phyloP scores from a whole-genome alignment of 2,888 invertebrate species.

The Andrena bicolor region DNA sequence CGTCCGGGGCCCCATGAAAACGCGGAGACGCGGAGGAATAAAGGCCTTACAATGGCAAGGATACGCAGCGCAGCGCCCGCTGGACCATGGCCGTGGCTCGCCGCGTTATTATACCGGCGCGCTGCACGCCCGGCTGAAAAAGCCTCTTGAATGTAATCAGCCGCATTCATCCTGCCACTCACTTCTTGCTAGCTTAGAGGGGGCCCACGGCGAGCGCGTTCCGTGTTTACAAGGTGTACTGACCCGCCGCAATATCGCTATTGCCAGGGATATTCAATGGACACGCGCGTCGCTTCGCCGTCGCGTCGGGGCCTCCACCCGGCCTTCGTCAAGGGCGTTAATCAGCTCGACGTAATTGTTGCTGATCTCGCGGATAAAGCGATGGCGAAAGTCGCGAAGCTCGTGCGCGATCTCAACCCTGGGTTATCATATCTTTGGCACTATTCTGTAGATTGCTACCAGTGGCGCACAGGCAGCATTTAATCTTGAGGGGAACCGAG shows the following conservation, averaged over 20 bases:
- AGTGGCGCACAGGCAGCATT: too few species aligned
- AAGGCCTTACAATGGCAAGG: conserved; percentile 58
- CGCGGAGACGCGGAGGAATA: conserved; percentile 45
- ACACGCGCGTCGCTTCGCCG: conserved; percentile 26
- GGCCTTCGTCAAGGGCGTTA: conserved; percentile 53
- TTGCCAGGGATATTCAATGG: conserved; percentile 57
- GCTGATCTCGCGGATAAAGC: background rate
- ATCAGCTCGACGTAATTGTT: conserved; percentile 12
- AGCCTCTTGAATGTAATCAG: conserved; percentile 71
- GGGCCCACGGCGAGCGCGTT: conserved; percentile 49
- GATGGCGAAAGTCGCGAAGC: too few species aligned
- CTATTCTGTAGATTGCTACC: too few species aligned
- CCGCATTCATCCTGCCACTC: conserved; percentile 73
- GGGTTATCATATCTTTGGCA: too few species aligned
- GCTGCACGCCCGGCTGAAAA: conserved; percentile 60
- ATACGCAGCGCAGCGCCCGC: conserved; percentile 40
- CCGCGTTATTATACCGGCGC: conserved; percentile 57
- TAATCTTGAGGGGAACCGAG: too few species aligned
- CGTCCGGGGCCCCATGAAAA: conserved; percentile 46
- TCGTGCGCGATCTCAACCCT: too few species aligned
- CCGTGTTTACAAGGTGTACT: conserved; percentile 68
- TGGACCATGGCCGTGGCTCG: conserved; percentile 44
- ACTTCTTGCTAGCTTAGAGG: conserved; percentile 65
- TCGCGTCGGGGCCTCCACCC: conserved; percentile 11
- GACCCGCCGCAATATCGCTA: conserved; percentile 67